A percentile compares a stretch with the other conserved stretches of the same genome.
Conservation (phyloP, 2,113 vertebrate species). For the Prionailurus viverrinus region DNA sequence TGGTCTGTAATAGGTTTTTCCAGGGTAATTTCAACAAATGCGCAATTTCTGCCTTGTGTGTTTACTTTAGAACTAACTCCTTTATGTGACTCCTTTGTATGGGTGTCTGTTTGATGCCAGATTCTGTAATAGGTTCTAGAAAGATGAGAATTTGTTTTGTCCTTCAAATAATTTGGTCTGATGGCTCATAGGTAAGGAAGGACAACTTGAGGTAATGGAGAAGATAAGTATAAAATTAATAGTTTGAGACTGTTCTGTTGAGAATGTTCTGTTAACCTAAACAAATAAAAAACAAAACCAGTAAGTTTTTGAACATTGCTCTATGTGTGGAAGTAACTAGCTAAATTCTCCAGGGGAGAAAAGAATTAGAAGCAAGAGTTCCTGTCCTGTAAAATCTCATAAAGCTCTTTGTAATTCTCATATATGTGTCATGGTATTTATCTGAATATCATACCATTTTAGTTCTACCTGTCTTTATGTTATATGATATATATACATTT, state of each 20-base stretch:
- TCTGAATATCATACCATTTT: not conserved
- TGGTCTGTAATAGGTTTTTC: not conserved
- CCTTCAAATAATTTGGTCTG: not conserved
- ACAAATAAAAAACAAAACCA: not conserved
- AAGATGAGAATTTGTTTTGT: not conserved
- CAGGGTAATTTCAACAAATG: not conserved
- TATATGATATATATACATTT: not conserved
- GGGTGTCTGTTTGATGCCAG: not conserved
- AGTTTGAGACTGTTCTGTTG: not conserved
- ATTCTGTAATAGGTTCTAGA: not conserved
- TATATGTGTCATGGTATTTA: not conserved
- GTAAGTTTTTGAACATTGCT: not conserved
- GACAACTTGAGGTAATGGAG: not conserved
- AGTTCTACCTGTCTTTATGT: not conserved
- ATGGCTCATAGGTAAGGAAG: not conserved
- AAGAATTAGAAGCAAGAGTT: constrained; percentile 15
- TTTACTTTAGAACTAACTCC: not conserved
- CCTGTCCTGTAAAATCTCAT: not conserved
- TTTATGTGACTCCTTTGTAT: not conserved
- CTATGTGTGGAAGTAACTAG: not conserved
- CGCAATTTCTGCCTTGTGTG: not conserved
- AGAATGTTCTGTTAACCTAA: not conserved
- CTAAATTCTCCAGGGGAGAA: not conserved
- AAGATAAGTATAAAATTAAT: constrained; percentile 12
- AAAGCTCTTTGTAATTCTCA: not conserved